These are phyloP conservation scores for Pyrgilauda ruficollis DNA, from an alignment of 2,113 vertebrate species.

Conservation along the genomic window DNA sequence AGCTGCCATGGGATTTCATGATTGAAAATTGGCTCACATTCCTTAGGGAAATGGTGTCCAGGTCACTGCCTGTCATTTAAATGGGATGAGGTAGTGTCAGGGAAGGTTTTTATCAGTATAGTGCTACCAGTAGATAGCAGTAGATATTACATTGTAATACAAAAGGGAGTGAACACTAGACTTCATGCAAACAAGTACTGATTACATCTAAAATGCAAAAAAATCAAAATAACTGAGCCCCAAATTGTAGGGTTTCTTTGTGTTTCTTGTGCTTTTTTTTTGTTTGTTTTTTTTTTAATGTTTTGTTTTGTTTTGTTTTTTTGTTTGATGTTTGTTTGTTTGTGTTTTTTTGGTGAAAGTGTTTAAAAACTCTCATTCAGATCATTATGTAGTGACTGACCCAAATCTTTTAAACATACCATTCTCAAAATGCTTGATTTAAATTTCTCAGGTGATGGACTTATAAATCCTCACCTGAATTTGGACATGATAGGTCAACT, in stretches of 20 bases:
- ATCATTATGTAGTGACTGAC: background rate
- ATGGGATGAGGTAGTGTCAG: background rate
- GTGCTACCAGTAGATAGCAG: background rate
- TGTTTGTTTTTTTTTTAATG: background rate
- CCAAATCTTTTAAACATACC: background rate
- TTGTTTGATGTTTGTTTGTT: background rate
- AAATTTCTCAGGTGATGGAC: background rate
- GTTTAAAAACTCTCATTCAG: background rate
- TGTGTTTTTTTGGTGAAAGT: background rate
- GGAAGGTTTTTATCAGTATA: background rate
- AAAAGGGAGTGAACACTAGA: background rate
- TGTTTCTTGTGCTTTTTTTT: rapidly evolving
- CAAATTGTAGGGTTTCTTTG: background rate
- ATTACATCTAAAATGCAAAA: background rate
- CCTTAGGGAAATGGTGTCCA: background rate
- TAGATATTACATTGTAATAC: background rate
- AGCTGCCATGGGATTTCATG: background rate
- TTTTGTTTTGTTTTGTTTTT: too few species aligned
- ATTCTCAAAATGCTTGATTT: background rate
- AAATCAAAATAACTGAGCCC: background rate
- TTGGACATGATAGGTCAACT: rapidly evolving
- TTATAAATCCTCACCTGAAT: background rate
- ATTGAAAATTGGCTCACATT: background rate
- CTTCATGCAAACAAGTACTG: background rate
- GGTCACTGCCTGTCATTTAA: background rate